Percentiles rank a stretch among this genome's conserved stretches.
These are phyloP conservation scores for Trididemnum clinides DNA, from an alignment of 23 tunicate genomes.

Conservation along the genomic window DNA sequence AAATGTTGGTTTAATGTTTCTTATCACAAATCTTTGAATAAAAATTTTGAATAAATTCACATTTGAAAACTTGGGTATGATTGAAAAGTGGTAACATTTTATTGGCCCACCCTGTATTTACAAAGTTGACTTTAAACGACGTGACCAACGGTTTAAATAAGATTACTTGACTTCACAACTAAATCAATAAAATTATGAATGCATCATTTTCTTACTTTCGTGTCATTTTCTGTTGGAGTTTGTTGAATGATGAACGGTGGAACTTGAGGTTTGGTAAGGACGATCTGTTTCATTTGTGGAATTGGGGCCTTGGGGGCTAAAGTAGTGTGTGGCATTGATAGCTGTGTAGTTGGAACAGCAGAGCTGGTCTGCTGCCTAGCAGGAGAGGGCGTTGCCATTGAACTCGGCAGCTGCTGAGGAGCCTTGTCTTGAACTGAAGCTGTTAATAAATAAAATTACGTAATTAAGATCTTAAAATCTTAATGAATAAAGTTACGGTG, in stretches of 20 bases:
- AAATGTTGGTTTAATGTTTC: no score
- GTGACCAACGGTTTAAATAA: no score
- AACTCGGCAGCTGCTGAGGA: not conserved
- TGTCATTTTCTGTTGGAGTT: constrained; percentile 32
- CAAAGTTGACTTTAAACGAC: no score
- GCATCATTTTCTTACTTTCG: constrained; percentile 31
- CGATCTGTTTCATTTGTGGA: constrained; percentile 34
- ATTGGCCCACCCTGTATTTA: no score
- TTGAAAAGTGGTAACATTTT: no score
- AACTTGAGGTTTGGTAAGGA: constrained; percentile 38
- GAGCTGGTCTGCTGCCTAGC: not conserved
- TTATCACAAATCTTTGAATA: no score
- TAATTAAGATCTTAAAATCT: no score
- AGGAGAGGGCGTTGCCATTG: not conserved
- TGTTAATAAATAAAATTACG: not conserved
- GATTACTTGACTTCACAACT: no score
- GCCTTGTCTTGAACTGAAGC: constrained; percentile 34
- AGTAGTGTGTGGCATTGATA: not conserved
- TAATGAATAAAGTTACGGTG: no score
- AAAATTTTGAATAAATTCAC: no score
- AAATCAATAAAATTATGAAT: no score
- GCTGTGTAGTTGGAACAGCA: not conserved
- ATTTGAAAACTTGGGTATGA: no score
- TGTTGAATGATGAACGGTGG: constrained; percentile 41
- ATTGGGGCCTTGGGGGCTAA: not conserved